These are phyloP conservation scores for Oxyteleia sp. DNA, from an alignment of 2,888 invertebrate species.

Conservation along the genomic window DNA sequence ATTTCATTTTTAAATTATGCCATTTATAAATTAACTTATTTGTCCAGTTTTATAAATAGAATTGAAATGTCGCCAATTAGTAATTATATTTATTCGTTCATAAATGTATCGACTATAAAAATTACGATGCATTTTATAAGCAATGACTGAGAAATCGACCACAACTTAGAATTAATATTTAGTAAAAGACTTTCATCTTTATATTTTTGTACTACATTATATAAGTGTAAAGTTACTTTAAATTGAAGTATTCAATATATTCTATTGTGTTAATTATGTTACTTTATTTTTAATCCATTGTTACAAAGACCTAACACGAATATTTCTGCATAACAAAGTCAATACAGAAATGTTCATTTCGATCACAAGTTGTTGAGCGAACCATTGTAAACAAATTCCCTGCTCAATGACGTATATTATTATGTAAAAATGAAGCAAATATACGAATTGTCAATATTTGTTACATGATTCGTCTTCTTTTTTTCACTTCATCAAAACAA, in stretches of 20 bases:
- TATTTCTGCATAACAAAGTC: neutral
- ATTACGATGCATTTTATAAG: too few relatives aligned
- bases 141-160: neutral
- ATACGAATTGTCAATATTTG: slow-evolving; percentile 57
- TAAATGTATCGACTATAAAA: too few relatives aligned
- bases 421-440: slow-evolving; percentile 56
- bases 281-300: neutral
- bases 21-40: too few relatives aligned
- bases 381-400: slow-evolving; percentile 29
- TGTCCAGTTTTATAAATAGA: too few relatives aligned
- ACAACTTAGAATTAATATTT: slow-evolving; percentile 26
- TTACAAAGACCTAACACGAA: slow-evolving; percentile 1
- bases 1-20: too few relatives aligned
- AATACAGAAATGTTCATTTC: neutral
- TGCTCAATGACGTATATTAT: slow-evolving; percentile 40
- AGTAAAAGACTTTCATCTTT: slow-evolving; percentile 22
- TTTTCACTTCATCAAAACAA: slow-evolving; percentile 6
- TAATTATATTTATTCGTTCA: too few relatives aligned
- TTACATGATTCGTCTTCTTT: slow-evolving; percentile 27
- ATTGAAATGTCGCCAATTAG: too few relatives aligned
- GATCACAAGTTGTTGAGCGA: slow-evolving; percentile 25
- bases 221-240: slow-evolving; percentile 17
- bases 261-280: neutral
- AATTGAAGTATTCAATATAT: slow-evolving; percentile 2
- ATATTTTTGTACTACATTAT: slow-evolving; percentile 32